Evolutionary conservation across 2,797 vertebrate genomes (phyloP), one percentile per base, ranked within the genome.

Genomic region (Spinus olivaceus): DNA sequence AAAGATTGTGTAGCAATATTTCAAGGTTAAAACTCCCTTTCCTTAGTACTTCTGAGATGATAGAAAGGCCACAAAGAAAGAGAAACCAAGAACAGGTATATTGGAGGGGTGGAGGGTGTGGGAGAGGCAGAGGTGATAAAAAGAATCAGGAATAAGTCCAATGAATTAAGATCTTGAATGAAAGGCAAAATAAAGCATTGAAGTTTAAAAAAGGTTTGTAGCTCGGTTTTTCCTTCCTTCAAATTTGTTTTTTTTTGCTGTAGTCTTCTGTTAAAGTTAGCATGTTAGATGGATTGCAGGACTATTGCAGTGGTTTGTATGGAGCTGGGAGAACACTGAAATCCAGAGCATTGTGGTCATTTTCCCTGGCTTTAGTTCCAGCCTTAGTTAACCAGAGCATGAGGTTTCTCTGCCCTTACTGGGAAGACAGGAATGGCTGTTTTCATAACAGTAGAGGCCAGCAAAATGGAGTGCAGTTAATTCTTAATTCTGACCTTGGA

Each of bases 301-400:
- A 27, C 13, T 60, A 2, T 28, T 90, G 23, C 19, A 33, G 10
- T 44, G 47, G 10, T 54, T 72, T 42, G 16, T 28, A 47, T 9
- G 13, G 21, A 65, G 50, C 33, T 10, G 3, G 6, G 9, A 73
- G 18, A 57, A 2, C 8, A 5, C 0, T 22, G 57, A 78, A 86
- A 59, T 77, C 13, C 2, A 41, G 8, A 81, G 7, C 2, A 0
- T 28, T 69, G 24, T 46, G 35, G 33, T 27, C 1, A 1, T 30
- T 16, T 35, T 39, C 5, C 11, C 12, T 42, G 24, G 14, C 3
- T 73, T 41, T 76, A 59, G 8, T 60, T 90, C 9, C 5, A 70
- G 18, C 9, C 27, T 66, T 59, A n/a, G 21, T 37, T 56, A 61
- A 33, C 6, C 22, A 35, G 30, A 72, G 17, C 18, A 44, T 33